Base-by-base conservation (phyloP, 2,113 vertebrate species). In the Isurus oxyrinchus region DNA sequence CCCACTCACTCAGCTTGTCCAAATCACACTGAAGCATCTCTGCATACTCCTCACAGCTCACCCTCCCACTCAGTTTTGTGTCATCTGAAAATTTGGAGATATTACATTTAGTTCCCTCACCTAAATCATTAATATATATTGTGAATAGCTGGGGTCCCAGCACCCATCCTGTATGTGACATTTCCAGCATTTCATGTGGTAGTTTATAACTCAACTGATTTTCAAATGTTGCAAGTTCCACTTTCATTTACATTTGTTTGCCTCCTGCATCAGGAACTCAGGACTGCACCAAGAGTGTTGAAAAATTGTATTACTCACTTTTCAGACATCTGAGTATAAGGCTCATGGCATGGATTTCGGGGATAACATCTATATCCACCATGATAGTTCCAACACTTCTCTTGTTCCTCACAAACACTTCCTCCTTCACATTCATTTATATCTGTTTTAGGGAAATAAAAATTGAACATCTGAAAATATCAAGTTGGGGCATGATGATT, bases 341-440 rank as follows among this genome's bases (percentile, higher is more conserved):
- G 99, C 66, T 99, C 98, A 97, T 98, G 98, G 84, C 99, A 99
- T 97, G 99, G 99, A 97, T 99, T 99, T 98, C 98, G 98, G 96
- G 98, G 99, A 97, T 99, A 99, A 97, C 99, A 99, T 55, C 99
- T 99, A 98, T 99, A 99, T 96, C 99, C 98, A 44, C 99, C 99
- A 0, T 98, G 98, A 97, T 99, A 99, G 97, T 99, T 99, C 98
- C 99, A 99, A 97, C 99, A 99, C 97, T 98, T 99, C 97, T 99
- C 98, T n/a, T 99, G 99, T 95, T 99, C 99, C 96, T 98, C 97
- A 97, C 99, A 99, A 91, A 98, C 98, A 94, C 98, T 98, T 96
- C 98, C 98, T 0, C 98, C 98, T 97, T 99, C 99, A 96, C 99
- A 99, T 97, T 99, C 99, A 40, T 99, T 99, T 97, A 99, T 98